A percentile compares a stretch with the other conserved stretches of the same genome.
Conservation (phyloP, 1,140 invertebrate species). For the Orussus abietinus region DNA sequence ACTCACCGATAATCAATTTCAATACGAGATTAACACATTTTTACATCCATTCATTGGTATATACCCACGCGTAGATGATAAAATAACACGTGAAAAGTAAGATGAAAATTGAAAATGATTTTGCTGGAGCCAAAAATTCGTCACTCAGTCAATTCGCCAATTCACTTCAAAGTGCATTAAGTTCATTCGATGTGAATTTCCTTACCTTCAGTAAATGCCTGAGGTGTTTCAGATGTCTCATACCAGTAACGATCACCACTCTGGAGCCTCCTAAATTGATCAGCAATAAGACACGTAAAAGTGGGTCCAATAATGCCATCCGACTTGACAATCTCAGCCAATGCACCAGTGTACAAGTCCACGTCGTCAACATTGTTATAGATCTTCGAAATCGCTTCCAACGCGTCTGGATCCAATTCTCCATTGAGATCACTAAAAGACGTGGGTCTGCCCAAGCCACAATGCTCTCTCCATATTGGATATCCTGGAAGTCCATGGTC, state of each 20-base stretch:
- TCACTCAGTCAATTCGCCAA: background rate
- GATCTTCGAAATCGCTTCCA: constrained; percentile 61
- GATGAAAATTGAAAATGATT: constrained; percentile 6
- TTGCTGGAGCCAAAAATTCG: background rate
- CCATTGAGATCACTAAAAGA: constrained; percentile 72
- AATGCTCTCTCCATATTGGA: constrained; percentile 69
- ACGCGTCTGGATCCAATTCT: constrained; percentile 60
- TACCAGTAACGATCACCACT: constrained; percentile 85
- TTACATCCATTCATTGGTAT: no score
- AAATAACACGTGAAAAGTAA: no score
- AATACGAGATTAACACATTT: no score
- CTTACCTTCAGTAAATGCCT: constrained; percentile 68
- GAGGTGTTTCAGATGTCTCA: constrained; percentile 63
- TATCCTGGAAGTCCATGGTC: constrained; percentile 87
- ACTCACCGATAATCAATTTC: no score
- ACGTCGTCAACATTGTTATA: constrained; percentile 79
- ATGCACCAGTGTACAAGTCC: constrained; percentile 80
- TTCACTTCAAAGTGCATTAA: background rate
- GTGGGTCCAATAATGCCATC: constrained; percentile 78
- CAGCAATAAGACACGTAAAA: constrained; percentile 77
- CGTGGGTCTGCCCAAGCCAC: constrained; percentile 63
- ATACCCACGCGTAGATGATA: no score
- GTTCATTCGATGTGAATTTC: constrained; percentile 4
- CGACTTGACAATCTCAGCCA: constrained; percentile 69
- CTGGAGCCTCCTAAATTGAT: constrained; percentile 80